A percentile compares a stretch with the other conserved stretches of the same genome.
These are phyloP conservation scores for Ametastegia equiseti DNA, from an alignment of 2,888 invertebrate species.

Conservation along the genomic window DNA sequence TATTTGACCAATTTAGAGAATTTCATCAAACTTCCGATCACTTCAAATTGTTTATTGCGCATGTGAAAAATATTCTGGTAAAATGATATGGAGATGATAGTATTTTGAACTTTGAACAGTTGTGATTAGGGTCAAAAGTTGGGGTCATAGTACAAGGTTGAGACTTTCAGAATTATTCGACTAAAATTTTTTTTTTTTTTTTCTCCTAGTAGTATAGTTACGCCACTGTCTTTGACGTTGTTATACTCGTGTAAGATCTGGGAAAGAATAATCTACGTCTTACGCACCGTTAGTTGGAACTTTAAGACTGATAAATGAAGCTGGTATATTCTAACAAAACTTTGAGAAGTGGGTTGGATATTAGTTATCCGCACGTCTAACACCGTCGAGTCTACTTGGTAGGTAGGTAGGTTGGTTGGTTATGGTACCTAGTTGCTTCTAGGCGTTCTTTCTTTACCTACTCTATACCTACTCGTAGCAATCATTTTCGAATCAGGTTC, in stretches of 20 bases:
- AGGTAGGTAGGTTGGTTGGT: too few species aligned
- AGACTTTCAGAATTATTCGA: too few species aligned
- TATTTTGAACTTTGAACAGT: not conserved
- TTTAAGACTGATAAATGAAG: constrained; percentile 38
- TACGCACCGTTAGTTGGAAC: not conserved
- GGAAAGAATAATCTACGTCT: constrained; percentile 2
- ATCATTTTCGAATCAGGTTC: constrained; percentile 23
- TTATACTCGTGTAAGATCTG: not conserved
- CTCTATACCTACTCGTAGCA: not conserved
- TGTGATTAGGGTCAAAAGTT: not conserved
- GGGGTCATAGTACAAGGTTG: too few species aligned
- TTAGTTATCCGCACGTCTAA: constrained; percentile 12
- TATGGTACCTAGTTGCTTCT: not conserved
- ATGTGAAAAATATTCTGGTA: not conserved
- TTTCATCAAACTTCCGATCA: not conserved
- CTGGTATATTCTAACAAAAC: constrained; percentile 31
- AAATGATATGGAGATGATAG: not conserved
- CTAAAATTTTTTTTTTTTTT: not conserved
- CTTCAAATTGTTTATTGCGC: not conserved
- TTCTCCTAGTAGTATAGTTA: not conserved
- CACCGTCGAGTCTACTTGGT: not conserved
- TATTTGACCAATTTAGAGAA: too few species aligned
- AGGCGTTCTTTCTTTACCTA: not conserved
- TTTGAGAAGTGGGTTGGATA: constrained; percentile 20
- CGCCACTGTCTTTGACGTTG: constrained; percentile 3